Conservation (phyloP, 2,888 invertebrate genomes). For the Epiperipatus broadwayi region DNA sequence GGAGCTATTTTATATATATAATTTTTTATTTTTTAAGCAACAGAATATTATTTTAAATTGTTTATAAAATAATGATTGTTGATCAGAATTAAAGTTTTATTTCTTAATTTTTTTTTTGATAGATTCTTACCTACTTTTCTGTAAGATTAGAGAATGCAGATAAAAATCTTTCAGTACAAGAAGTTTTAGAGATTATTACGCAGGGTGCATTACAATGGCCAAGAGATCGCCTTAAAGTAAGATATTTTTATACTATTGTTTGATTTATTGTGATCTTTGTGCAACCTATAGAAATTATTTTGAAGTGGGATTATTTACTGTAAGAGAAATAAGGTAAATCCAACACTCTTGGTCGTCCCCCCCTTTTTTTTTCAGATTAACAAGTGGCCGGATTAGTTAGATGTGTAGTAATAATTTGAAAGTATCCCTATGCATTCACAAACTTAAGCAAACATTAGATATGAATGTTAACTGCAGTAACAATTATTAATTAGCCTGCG, state of each 20-base stretch:
- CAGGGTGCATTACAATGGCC: slow-evolving; percentile 85
- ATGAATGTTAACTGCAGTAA: no score
- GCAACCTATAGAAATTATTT: not conserved
- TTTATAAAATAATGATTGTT: no score
- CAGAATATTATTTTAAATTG: not conserved
- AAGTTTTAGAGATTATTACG: slow-evolving; percentile 69
- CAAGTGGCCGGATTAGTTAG: no score
- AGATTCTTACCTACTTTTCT: slow-evolving; percentile 50
- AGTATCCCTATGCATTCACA: no score
- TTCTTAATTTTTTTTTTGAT: no score
- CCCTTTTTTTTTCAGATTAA: no score
- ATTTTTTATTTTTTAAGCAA: not conserved
- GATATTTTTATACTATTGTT: slow-evolving; percentile 1
- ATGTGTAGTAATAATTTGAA: no score
- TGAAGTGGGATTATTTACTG: not conserved
- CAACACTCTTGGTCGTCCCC: not conserved
- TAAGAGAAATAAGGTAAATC: not conserved
- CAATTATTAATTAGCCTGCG: no score
- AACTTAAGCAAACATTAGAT: no score
- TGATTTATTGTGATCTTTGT: slow-evolving; percentile 3
- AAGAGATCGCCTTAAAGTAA: slow-evolving; percentile 70
- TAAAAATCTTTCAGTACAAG: slow-evolving; percentile 56
- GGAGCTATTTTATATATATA: not conserved
- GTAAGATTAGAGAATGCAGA: slow-evolving; percentile 39
- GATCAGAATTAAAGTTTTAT: slow-evolving; percentile 9